A percentile compares a stretch with the other conserved stretches of the same genome.
phyloP scores from a whole-genome alignment of 1,140 invertebrate genomes.

The Macrobrachium rosenbergii region DNA sequence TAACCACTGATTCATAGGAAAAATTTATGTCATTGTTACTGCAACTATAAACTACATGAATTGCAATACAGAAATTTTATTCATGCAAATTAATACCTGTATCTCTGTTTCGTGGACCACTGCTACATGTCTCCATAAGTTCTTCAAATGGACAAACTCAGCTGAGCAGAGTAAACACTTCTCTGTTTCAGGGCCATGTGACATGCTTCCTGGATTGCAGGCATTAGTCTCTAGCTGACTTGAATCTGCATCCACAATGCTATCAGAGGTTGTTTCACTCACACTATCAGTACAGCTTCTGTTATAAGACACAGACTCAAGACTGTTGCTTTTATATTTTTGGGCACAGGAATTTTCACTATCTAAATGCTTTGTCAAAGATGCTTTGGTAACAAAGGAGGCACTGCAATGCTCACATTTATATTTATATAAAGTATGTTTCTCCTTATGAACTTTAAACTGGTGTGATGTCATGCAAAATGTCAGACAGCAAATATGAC shows the following conservation, averaged over 20 bases:
- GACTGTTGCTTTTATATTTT: neutral
- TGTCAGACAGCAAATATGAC: slow-evolving; percentile 5
- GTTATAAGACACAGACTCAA: neutral
- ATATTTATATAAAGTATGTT: slow-evolving; percentile 24
- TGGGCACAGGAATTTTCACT: slow-evolving; percentile 2
- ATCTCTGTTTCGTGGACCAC: neutral
- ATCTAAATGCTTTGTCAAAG: slow-evolving; percentile 27
- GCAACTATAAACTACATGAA: too few relatives aligned
- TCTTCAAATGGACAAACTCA: slow-evolving; percentile 17
- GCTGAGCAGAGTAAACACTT: slow-evolving; percentile 15
- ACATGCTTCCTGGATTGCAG: too few relatives aligned
- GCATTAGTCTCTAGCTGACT: neutral
- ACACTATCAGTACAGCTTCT: neutral
- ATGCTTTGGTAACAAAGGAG: slow-evolving; percentile 21
- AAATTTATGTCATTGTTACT: too few relatives aligned
- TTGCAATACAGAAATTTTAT: too few relatives aligned
- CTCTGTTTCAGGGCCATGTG: neutral
- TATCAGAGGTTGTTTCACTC: neutral
- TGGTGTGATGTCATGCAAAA: slow-evolving; percentile 26
- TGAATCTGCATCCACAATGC: neutral
- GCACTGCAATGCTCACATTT: slow-evolving; percentile 20
- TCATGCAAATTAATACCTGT: neutral
- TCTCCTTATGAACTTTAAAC: slow-evolving; percentile 24
- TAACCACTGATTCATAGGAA: too few relatives aligned
- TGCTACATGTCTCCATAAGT: slow-evolving; percentile 22